A percentile compares a stretch with the other conserved stretches of the same genome.
These are phyloP conservation scores for Premnoplex brunnescens DNA, from an alignment of 2,797 vertebrate species.

Conservation along the genomic window DNA sequence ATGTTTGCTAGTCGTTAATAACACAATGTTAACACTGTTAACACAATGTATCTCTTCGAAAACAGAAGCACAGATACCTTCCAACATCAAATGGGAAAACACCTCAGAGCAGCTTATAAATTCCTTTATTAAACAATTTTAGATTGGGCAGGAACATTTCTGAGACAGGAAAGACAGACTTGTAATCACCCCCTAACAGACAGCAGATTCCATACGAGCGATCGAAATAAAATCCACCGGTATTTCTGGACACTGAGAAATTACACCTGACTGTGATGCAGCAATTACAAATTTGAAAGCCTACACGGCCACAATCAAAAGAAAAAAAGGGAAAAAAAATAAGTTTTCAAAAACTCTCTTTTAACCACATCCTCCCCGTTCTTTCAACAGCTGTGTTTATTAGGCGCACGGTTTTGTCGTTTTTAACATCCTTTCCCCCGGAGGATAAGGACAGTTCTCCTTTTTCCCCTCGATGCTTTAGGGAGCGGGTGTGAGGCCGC, in stretches of 20 bases:
- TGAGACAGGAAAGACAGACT: neutral
- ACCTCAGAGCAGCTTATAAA: neutral
- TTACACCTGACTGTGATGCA: neutral
- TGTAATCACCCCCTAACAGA: neutral
- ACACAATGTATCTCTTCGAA: fast-evolving
- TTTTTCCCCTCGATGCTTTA: neutral
- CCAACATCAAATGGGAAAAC: fast-evolving
- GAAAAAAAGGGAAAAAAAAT: too few relatives aligned
- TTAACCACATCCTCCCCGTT: neutral
- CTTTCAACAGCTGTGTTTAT: neutral
- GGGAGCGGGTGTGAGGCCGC: neutral
- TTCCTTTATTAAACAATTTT: neutral
- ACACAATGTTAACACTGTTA: neutral
- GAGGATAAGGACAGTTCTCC: neutral
- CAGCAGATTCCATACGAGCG: fast-evolving
- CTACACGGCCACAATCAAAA: fast-evolving
- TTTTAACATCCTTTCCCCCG: fast-evolving
- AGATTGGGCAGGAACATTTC: fast-evolving
- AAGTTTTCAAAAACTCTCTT: neutral
- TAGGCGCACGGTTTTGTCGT: fast-evolving
- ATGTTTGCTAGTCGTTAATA: neutral
- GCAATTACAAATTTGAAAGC: neutral
- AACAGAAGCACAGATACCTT: neutral
- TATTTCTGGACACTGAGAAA: neutral
- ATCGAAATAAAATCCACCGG: neutral